Evolutionary conservation across 2,113 vertebrate species (phyloP).

Genomic region (Phaetusa simplex): DNA sequence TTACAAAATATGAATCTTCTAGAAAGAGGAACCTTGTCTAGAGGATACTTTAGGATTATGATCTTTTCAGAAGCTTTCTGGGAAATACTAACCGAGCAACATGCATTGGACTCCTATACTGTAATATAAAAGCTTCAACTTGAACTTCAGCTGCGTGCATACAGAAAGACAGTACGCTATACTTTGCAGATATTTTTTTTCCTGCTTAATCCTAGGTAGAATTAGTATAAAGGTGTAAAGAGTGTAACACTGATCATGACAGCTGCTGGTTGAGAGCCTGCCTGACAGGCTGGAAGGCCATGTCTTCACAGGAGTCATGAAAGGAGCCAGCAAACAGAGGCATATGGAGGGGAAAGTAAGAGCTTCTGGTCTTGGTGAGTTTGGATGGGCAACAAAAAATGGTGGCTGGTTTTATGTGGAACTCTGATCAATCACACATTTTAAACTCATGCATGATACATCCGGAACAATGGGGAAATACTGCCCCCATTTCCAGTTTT

Average conservation of each 20-base stretch:
- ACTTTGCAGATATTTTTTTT: background rate
- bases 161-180: background rate
- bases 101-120: background rate
- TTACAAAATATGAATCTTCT: background rate
- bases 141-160: background rate
- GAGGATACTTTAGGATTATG: background rate
- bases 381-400: background rate
- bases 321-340: background rate
- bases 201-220: background rate
- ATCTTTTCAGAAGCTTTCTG: background rate
- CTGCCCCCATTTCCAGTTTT: background rate
- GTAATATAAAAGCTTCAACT: background rate
- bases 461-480: background rate
- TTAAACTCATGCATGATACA: background rate
- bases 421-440: background rate
- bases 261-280: background rate
- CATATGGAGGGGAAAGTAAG: background rate
- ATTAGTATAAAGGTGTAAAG: background rate
- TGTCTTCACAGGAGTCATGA: background rate
- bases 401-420: background rate
- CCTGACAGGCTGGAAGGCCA: background rate
- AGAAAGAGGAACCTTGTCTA: background rate
- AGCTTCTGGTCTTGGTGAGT: background rate
- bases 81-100: background rate
- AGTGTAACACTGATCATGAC: background rate